Conservation (phyloP, 1,140 invertebrate genomes). For the Leucophenga varia region DNA sequence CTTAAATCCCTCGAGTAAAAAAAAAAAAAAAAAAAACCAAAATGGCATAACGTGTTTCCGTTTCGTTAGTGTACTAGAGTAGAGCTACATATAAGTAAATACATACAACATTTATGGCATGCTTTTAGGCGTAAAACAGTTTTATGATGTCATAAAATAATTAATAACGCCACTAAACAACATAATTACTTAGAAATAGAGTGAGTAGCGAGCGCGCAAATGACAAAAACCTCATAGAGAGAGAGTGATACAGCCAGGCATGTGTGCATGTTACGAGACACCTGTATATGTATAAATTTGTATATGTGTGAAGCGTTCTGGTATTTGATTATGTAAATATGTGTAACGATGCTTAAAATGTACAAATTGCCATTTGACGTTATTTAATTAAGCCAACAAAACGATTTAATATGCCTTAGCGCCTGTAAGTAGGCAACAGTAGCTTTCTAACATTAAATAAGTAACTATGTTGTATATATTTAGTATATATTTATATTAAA, state of each 20-base stretch:
- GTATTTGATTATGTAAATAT: conserved; percentile 13
- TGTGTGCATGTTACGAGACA: neutral
- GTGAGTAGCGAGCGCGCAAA: conserved; percentile 15
- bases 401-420: conserved; percentile 39
- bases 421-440: conserved; percentile 24
- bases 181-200: conserved; percentile 31
- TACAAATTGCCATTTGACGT: conserved; percentile 29
- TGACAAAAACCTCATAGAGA: too few species aligned
- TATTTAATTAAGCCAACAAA: conserved; percentile 22
- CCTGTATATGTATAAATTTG: neutral
- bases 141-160: conserved; percentile 55
- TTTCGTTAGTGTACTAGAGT: too few species aligned
- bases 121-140: conserved; percentile 44
- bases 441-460: too few species aligned
- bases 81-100: too few species aligned
- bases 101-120: conserved; percentile 38
- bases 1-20: too few species aligned
- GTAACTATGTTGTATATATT: too few species aligned
- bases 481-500: too few species aligned
- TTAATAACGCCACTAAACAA: conserved; percentile 55
- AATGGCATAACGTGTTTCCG: too few species aligned
- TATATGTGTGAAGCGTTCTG: neutral
- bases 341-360: conserved; percentile 16
- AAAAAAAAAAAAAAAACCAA: too few species aligned
- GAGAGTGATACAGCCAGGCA: conserved; percentile 20